Base-by-base conservation (phyloP, 2,113 vertebrate genomes). In the Odobenus rosmarus region DNA sequence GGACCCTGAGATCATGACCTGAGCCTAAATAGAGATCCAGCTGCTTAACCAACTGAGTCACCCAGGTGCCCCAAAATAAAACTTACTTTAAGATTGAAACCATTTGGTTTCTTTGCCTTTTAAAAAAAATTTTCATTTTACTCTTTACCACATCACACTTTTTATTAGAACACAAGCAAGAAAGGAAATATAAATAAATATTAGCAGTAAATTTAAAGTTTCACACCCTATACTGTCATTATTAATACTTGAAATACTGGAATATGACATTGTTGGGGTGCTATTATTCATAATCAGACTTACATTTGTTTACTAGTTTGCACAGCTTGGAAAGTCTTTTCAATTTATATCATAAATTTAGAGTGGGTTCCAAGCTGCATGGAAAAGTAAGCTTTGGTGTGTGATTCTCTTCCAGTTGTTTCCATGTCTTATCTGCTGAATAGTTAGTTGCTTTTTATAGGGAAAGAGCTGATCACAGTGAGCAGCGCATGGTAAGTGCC, bases 51-150 rank as follows among this genome's bases (percentile, higher is more conserved):
- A 16, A n/a, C 67, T 69, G 67, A n/a, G 67, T 33, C 16, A 67
- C 64, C 19, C 31, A 19, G 33, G 33, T 3, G 7, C 33, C 16
- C 67, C 14, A 61, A 86, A 87, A 33, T 62, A 49, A 77, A 74
- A 42, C 19, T 42, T 51, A 76, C 61, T 90, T 88, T 85, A 85
- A 93, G 39, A 82, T 46, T 91, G n/a, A 90, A 42, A 85, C 15
- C 28, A 53, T 64, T 77, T 51, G 15, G 72, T 33, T 81, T 7
- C 71, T 46, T 87, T 81, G 5, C 10, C 33, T 12, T 85, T 69
- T 31, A 31, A 72, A 64, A 19, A 11, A 0, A 0, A 1, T 12
- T 77, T 80, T 31, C 51, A 49, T 51, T 92, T 88, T 89, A 24
- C 33, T 83, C 46, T 24, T 4, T 46, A 39, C 33, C n/a, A 7